A percentile compares a stretch with the other conserved stretches of the same genome.
Conservation (phyloP, 2,888 invertebrate species). For the Lasioglossum vierecki region DNA sequence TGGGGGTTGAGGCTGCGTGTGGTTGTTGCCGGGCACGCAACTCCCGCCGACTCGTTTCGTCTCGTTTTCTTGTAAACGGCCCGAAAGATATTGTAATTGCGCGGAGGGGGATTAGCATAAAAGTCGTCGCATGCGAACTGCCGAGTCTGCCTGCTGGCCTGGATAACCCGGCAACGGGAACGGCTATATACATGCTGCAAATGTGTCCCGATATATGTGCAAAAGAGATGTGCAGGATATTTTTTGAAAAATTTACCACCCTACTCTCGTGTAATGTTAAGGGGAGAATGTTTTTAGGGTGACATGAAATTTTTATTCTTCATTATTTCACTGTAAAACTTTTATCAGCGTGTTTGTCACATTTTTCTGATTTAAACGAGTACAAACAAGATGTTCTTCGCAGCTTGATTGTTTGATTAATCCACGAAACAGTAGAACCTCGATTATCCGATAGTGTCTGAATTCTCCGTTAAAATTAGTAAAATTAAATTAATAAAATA, state of each 20-base stretch:
- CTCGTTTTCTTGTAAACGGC: constrained; percentile 49
- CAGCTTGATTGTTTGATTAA: background rate
- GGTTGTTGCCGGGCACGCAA: constrained; percentile 33
- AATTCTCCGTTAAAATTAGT: too few relatives aligned
- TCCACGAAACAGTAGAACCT: background rate
- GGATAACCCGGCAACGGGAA: constrained; percentile 33
- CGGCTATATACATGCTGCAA: background rate
- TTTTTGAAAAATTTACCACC: too few relatives aligned
- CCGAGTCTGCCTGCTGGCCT: constrained; percentile 41
- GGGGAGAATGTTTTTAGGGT: background rate
- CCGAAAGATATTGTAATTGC: constrained; percentile 61
- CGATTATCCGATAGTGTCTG: background rate
- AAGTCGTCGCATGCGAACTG: constrained; percentile 53
- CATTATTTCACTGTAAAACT: background rate
- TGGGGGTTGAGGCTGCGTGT: background rate
- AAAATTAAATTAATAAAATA: too few relatives aligned
- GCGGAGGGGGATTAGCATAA: constrained; percentile 58
- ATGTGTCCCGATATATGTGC: background rate
- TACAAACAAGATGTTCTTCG: too few relatives aligned
- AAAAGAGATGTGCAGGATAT: too few relatives aligned
- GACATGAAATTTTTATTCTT: background rate
- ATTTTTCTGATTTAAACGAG: background rate
- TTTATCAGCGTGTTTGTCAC: background rate
- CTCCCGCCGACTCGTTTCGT: constrained; percentile 1
- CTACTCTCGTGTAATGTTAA: too few relatives aligned